These are phyloP conservation scores for Xestobium rufovillosum DNA, from an alignment of 2,888 invertebrate genomes.

Conservation along the genomic window DNA sequence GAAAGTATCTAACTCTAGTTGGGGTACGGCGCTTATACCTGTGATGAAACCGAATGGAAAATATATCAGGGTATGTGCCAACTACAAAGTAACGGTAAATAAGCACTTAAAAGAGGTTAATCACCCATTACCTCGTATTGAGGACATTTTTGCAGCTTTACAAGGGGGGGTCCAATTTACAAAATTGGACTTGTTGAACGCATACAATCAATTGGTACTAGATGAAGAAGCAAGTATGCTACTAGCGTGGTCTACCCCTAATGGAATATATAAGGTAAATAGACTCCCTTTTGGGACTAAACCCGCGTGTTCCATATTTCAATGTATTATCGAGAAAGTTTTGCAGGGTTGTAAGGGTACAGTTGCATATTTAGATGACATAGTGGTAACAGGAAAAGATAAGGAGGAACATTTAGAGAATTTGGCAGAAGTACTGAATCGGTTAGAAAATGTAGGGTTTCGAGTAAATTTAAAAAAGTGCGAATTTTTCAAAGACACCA, in stretches of 20 bases:
- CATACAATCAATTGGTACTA: slow-evolving; percentile 19
- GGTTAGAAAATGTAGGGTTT: slow-evolving; percentile 11
- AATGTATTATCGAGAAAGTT: slow-evolving; percentile 27
- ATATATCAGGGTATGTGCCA: slow-evolving; percentile 5
- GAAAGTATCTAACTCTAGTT: slow-evolving; percentile 2
- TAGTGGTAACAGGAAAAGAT: slow-evolving; percentile 19
- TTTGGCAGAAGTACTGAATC: slow-evolving; percentile 11
- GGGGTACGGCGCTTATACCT: slow-evolving; percentile 1
- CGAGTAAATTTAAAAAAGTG: slow-evolving; percentile 14
- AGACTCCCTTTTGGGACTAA: slow-evolving; percentile 37
- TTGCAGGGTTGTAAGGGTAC: slow-evolving; percentile 20
- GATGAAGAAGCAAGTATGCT: slow-evolving; percentile 16
- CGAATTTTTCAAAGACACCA: slow-evolving; percentile 13
- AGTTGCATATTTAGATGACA: slow-evolving; percentile 21
- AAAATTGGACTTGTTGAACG: slow-evolving; percentile 16
- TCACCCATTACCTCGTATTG: slow-evolving; percentile 8
- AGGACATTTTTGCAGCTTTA: slow-evolving; percentile 17
- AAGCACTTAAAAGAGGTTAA: slow-evolving; percentile 5
- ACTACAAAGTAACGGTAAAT: slow-evolving; percentile 6
- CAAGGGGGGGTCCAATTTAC: slow-evolving; percentile 19
- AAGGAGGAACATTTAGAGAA: slow-evolving; percentile 15
- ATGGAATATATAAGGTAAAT: slow-evolving; percentile 31
- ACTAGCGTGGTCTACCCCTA: slow-evolving; percentile 24
- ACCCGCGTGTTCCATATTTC: slow-evolving; percentile 36
- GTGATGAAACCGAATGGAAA: slow-evolving; percentile 6